Evolutionary conservation across 2,888 invertebrate genomes (phyloP).

Genomic region (Hypolimnas misippus): DNA sequence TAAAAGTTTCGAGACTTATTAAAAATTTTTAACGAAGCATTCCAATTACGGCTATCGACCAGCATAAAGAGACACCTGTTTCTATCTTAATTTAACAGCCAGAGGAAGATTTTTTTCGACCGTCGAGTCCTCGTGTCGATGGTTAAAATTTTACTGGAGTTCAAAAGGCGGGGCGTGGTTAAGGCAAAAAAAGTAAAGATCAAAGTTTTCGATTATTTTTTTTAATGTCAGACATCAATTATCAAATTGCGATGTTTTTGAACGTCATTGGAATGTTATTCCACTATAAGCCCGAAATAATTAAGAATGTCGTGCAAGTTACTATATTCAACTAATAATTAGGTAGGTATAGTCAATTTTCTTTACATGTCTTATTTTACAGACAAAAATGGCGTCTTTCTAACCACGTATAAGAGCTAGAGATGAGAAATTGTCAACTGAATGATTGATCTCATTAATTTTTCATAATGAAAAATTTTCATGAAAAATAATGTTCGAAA

Average conservation of each 20-base stretch:
- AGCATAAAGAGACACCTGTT: conserved; percentile 41
- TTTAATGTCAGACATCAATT: conserved; percentile 43
- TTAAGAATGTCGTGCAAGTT: background rate
- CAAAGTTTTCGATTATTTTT: conserved; percentile 58
- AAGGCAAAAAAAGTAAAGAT: conserved; percentile 63
- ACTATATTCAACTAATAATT: background rate
- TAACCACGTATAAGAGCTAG: too few species aligned
- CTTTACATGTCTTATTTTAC: too few species aligned
- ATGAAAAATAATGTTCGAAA: too few species aligned
- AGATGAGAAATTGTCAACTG: too few species aligned
- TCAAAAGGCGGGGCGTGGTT: conserved; percentile 68
- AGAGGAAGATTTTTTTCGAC: conserved; percentile 16
- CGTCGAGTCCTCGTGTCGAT: conserved; percentile 33
- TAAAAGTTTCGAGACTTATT: conserved; percentile 75
- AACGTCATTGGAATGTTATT: conserved; percentile 37
- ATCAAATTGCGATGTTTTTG: conserved; percentile 47
- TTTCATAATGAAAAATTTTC: too few species aligned
- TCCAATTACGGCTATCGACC: conserved; percentile 64
- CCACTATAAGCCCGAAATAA: background rate
- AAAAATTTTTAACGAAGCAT: conserved; percentile 70
- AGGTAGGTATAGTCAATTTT: too few species aligned
- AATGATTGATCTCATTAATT: too few species aligned
- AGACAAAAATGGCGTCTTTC: too few species aligned
- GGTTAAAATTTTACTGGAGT: conserved; percentile 57
- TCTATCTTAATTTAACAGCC: conserved; percentile 1